Evolutionary conservation across 2,888 invertebrate genomes (phyloP).

Genomic region (Halocaridina rubra): DNA sequence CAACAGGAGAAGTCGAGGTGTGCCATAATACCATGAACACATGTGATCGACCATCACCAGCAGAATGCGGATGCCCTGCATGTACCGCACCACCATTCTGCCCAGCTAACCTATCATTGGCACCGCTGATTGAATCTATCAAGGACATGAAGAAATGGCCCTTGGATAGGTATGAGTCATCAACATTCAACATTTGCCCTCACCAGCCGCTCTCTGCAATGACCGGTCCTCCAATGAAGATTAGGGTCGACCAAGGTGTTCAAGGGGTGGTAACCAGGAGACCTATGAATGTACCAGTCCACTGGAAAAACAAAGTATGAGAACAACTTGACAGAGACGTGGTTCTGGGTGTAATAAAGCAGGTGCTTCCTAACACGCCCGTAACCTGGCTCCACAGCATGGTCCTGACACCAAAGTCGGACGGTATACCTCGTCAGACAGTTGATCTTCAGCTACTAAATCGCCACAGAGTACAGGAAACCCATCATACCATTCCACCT

Average conservation of each 20-base stretch:
- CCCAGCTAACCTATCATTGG: neutral
- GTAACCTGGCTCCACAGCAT: neutral
- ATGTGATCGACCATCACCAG: neutral
- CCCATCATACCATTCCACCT: neutral
- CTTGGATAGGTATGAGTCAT: neutral
- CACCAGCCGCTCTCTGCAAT: neutral
- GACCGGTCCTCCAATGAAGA: neutral
- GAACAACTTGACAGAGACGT: neutral
- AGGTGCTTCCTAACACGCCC: neutral
- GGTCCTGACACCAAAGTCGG: neutral
- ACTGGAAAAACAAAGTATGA: neutral
- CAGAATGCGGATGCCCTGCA: neutral
- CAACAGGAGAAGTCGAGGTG: neutral
- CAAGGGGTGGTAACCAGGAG: neutral
- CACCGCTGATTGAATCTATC: too few species aligned
- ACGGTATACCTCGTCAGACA: neutral
- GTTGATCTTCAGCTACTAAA: neutral
- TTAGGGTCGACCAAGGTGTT: neutral
- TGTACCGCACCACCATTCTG: neutral
- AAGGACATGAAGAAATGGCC: neutral
- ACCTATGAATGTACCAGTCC: neutral
- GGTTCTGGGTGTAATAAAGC: slow-evolving; percentile 5
- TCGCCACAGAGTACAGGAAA: neutral
- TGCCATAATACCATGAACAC: neutral
- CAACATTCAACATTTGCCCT: neutral